Evolutionary conservation across 1,140 invertebrate genomes (phyloP).

Genomic region (Pseudobourletiella spinata): DNA sequence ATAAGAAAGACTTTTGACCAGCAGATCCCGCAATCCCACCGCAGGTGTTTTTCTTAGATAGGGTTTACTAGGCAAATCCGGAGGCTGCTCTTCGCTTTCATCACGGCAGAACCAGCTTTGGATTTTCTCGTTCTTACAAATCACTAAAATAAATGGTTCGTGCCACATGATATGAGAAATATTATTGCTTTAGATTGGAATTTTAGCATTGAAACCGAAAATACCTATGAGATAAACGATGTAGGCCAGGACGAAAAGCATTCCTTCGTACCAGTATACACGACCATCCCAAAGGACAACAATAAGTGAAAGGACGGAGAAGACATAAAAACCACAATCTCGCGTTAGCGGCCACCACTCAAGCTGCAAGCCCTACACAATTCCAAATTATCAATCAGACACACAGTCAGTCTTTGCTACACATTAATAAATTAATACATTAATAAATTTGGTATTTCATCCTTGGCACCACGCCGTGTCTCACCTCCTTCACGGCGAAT

Average conservation of each 20-base stretch:
- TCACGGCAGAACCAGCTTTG: too few species aligned
- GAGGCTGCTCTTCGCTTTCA: too few species aligned
- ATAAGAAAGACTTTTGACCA: neutral
- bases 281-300: slow-evolving; percentile 65
- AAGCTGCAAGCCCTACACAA: slow-evolving; percentile 56
- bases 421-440: neutral
- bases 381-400: neutral
- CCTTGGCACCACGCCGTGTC: too few species aligned
- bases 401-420: neutral
- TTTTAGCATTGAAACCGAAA: too few species aligned
- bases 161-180: too few species aligned
- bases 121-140: neutral
- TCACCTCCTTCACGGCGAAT: slow-evolving; percentile 43
- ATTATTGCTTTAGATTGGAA: too few species aligned
- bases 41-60: too few species aligned
- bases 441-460: too few species aligned
- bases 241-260: slow-evolving; percentile 68
- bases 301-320: slow-evolving; percentile 64
- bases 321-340: slow-evolving; percentile 68
- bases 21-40: neutral
- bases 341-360: slow-evolving; percentile 73
- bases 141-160: too few species aligned
- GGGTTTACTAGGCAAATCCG: too few species aligned
- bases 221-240: slow-evolving; percentile 43
- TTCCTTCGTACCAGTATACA: slow-evolving; percentile 68